Conservation (phyloP, 2,113 vertebrate species). For the Illadopsis cleaveri region DNA sequence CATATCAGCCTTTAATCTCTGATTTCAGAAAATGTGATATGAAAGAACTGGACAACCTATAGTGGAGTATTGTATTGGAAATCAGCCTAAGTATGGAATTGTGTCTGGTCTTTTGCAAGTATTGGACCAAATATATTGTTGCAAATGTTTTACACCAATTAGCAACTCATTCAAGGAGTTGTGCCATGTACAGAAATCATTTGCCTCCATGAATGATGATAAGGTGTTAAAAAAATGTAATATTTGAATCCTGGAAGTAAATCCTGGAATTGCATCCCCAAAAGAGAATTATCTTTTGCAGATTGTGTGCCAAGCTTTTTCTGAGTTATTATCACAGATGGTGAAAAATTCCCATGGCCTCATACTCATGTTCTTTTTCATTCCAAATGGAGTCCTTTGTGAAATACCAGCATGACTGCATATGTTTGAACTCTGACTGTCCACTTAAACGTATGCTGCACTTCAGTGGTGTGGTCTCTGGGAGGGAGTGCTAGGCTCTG, state of each 20-base stretch:
- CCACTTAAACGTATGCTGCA: conserved; percentile 48
- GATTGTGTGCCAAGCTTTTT: conserved; percentile 23
- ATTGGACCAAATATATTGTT: background rate
- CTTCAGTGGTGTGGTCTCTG: conserved; percentile 11
- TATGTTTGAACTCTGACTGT: conserved; percentile 61
- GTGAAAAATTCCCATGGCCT: conserved; percentile 58
- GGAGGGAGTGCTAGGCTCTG: background rate
- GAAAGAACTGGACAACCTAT: background rate
- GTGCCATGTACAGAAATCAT: background rate
- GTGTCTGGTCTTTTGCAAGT: background rate
- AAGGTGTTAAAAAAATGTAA: background rate
- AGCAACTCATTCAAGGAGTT: background rate
- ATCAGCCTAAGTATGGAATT: background rate
- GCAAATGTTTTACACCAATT: background rate
- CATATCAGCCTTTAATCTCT: background rate
- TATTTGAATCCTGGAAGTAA: conserved; percentile 1
- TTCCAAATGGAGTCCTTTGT: conserved; percentile 36
- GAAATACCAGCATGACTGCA: conserved; percentile 33
- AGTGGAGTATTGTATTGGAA: background rate
- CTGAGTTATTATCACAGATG: conserved; percentile 58
- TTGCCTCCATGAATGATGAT: background rate
- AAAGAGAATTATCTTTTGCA: conserved; percentile 18
- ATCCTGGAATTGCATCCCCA: background rate
- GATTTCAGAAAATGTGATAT: background rate
- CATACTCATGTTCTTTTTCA: conserved; percentile 35